Base-by-base conservation (phyloP, 2,797 vertebrate species). In the Sparidentex hasta region DNA sequence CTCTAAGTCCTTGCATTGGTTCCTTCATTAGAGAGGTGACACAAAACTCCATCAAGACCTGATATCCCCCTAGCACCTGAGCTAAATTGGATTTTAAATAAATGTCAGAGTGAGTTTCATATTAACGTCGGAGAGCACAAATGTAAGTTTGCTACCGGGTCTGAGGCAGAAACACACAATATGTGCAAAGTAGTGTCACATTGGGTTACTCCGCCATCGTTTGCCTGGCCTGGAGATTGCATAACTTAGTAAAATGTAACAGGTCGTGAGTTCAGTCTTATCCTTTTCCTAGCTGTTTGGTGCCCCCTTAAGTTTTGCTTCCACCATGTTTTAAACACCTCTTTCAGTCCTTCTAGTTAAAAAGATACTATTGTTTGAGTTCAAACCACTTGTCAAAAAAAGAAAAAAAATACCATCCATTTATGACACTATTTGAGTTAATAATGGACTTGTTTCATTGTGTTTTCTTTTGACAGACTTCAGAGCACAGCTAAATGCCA, bases 11-110 rank as follows among this genome's bases (percentile, higher is more conserved):
- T 83, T 33, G 85, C 90, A 87, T 88, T 82, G 92, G 87, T 83
- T 91, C 92, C 93, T 95, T 95, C 93, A 94, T 96, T 96, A 95
- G 90, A 88, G 88, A 76, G 91, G 86, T 93, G 93, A 94, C 93
- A 94, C 92, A 90, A 91, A 93, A 94, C 94, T 94, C 91, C 88
- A 93, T 93, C 91, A 92, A 80, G 79, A 78, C 90, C 74, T 92
- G 90, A 92, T 94, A 92, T 93, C 92, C 94, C 83, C 83, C 88
- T 74, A 92, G 92, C 91, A 94, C 91, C 95, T 94, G 90, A 69
- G 87, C 78, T 87, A 95, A 95, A 96, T 95, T 95, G 94, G 90
- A 95, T 95, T 95, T 93, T 93, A 93, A 94, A 95, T 93, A 94
- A 95, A 95, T 95, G 95, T 94, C 95, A 95, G 89, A 86, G 83